phyloP scores from a whole-genome alignment of 2,797 vertebrate genomes.

The Enteromius unitaeniatus region DNA sequence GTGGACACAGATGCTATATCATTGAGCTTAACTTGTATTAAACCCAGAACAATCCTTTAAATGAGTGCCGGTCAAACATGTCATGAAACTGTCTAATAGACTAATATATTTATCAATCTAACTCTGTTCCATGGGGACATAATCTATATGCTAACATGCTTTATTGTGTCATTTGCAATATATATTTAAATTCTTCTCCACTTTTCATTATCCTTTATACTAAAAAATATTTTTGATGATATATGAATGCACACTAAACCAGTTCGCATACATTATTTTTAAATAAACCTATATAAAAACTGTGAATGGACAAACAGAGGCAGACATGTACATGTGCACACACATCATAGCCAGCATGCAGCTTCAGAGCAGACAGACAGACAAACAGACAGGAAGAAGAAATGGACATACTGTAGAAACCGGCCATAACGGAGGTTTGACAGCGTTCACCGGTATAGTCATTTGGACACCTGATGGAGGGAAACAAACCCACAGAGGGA shows the following conservation, averaged over 20 bases:
- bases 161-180: not conserved
- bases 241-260: not conserved
- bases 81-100: not conserved
- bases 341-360: conserved; percentile 61
- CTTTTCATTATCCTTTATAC: not conserved
- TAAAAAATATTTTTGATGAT: no score
- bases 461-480: conserved; percentile 98
- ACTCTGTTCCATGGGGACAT: not conserved
- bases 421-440: conserved; percentile 99
- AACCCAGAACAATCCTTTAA: conserved; percentile 16
- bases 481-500: conserved; percentile 35
- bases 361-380: conserved; percentile 70
- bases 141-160: not conserved
- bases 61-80: conserved; percentile 4
- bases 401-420: conserved; percentile 99
- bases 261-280: not conserved
- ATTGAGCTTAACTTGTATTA: not conserved
- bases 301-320: conserved; percentile 47
- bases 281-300: conserved; percentile 41
- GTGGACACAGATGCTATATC: not conserved
- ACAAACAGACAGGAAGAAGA: conserved; percentile 77
- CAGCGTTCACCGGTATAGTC: conserved; percentile 99
- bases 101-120: not conserved
- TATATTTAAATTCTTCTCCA: not conserved
- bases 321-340: conserved; percentile 28